phyloP scores from a whole-genome alignment of 2,888 invertebrate species.

The Camptogramma bilineatum region DNA sequence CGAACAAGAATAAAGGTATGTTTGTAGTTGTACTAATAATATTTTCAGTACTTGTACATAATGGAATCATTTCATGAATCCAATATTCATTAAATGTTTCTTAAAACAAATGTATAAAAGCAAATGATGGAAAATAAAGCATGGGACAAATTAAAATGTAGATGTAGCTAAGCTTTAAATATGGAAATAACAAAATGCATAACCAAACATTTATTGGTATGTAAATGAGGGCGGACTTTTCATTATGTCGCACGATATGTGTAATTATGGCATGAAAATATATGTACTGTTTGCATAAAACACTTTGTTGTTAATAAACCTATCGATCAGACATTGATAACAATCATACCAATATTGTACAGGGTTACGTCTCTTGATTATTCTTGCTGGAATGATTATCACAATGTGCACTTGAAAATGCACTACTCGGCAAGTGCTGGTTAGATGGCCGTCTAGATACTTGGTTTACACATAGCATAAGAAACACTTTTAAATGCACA shows the following conservation, averaged over 20 bases:
- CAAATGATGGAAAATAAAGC: slow-evolving; percentile 35
- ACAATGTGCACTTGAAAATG: slow-evolving; percentile 11
- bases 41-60: slow-evolving; percentile 22
- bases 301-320: slow-evolving; percentile 49
- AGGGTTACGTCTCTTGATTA: neutral
- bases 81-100: slow-evolving; percentile 1
- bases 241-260: slow-evolving; percentile 50
- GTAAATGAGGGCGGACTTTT: slow-evolving; percentile 16
- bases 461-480: slow-evolving; percentile 9
- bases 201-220: slow-evolving; percentile 40
- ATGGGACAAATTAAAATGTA: slow-evolving; percentile 39
- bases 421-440: neutral
- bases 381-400: slow-evolving; percentile 15
- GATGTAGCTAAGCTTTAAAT: slow-evolving; percentile 43
- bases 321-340: slow-evolving; percentile 47
- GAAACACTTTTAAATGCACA: neutral
- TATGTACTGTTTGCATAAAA: slow-evolving; percentile 53
- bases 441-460: no score
- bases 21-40: slow-evolving; percentile 30
- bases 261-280: slow-evolving; percentile 78
- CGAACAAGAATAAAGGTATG: slow-evolving; percentile 91
- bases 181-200: slow-evolving; percentile 40
- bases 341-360: slow-evolving; percentile 23
- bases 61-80: slow-evolving; percentile 28
- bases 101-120: slow-evolving; percentile 22